Evolutionary conservation across 2,888 invertebrate species (phyloP).

Genomic region (Hyles lineata): DNA sequence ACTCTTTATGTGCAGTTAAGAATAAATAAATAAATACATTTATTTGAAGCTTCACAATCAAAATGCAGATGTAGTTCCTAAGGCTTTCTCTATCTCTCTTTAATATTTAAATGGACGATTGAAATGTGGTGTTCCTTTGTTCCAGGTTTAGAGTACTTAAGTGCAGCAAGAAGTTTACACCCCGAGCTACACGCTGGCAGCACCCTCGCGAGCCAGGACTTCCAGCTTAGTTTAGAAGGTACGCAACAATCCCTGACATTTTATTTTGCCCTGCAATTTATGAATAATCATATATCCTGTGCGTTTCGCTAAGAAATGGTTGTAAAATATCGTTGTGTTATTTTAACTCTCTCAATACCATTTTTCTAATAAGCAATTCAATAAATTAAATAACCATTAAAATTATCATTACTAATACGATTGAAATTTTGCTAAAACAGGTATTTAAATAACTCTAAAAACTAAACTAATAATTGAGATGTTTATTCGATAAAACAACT

Average conservation of each 20-base stretch:
- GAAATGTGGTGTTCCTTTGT: slow-evolving; percentile 41
- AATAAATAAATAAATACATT: too few species aligned
- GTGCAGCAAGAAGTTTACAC: slow-evolving; percentile 81
- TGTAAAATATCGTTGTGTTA: too few species aligned
- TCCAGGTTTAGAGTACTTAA: slow-evolving; percentile 80
- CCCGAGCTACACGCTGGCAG: slow-evolving; percentile 86
- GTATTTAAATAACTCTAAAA: not conserved
- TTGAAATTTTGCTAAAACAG: slow-evolving; percentile 6
- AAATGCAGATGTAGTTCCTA: too few species aligned
- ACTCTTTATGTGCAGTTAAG: too few species aligned
- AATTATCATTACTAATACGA: not conserved
- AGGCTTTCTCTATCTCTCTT: too few species aligned
- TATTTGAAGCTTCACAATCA: too few species aligned
- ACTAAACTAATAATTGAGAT: not conserved
- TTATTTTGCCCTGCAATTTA: not conserved
- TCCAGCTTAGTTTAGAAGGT: slow-evolving; percentile 96
- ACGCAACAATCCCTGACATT: slow-evolving; percentile 54
- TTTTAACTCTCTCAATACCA: too few species aligned
- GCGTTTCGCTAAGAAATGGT: too few species aligned
- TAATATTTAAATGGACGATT: too few species aligned
- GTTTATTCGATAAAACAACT: not conserved
- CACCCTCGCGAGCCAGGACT: slow-evolving; percentile 93
- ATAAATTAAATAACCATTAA: too few species aligned
- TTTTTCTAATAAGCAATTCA: too few species aligned
- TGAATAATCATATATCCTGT: not conserved